A percentile compares a stretch with the other conserved stretches of the same genome.
Conservation (phyloP, 1,140 invertebrate species). For the Himalopsyche phryganea region DNA sequence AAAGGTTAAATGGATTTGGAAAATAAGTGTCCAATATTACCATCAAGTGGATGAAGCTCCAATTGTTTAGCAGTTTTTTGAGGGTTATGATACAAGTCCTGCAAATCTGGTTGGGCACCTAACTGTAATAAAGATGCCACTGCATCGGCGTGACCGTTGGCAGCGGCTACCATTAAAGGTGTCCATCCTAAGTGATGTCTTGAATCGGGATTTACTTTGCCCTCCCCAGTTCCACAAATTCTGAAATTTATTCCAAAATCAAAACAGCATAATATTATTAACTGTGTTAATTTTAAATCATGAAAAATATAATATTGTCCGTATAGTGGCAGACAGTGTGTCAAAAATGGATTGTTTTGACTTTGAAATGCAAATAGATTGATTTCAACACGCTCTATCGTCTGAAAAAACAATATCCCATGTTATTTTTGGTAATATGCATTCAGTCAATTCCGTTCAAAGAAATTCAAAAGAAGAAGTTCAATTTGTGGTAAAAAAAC, state of each 20-base stretch:
- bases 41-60: constrained; percentile 60
- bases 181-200: constrained; percentile 81
- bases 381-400: no score
- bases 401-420: no score
- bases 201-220: constrained; percentile 57
- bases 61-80: constrained; percentile 58
- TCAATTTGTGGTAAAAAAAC: no score
- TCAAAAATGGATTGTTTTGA: background rate
- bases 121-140: constrained; percentile 66
- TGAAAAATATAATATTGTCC: background rate
- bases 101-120: constrained; percentile 77
- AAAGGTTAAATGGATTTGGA: no score
- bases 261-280: background rate
- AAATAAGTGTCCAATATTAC: constrained; percentile 46
- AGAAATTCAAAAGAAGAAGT: no score
- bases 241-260: constrained; percentile 32
- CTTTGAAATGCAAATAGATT: no score
- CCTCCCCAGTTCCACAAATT: constrained; percentile 37
- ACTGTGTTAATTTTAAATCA: background rate
- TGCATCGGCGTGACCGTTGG: constrained; percentile 66
- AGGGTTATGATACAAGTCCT: constrained; percentile 76
- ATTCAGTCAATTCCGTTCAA: no score
- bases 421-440: no score
- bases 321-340: background rate
- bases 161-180: constrained; percentile 76